Evolutionary conservation across 2,113 vertebrate genomes (phyloP), one percentile per base, ranked within the genome.

Genomic region (Calypte anna): DNA sequence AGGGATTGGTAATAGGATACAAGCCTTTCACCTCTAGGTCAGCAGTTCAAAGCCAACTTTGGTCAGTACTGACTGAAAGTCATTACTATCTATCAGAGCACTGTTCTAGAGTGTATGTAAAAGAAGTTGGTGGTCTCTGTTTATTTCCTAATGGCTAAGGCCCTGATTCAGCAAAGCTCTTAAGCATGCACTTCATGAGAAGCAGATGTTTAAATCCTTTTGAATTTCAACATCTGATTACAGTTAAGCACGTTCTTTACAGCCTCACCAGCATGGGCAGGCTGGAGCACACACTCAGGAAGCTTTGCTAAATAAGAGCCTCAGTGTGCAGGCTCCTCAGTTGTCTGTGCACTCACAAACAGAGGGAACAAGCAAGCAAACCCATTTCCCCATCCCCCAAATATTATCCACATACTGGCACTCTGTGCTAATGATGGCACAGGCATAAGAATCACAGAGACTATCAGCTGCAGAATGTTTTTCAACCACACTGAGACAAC

Each of bases 71-170:
- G 92, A 94, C 85, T 97, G 90, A 97, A 96, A 97, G 96, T 96
- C 95, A 96, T 96, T 96, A 90, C 91, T 95, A 90, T 86, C 95
- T 86, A 90, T 90, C 28, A 1, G 13, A 96, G 86, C 73, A 88
- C 91, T 88, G 75, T 93, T 91, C 76, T 61, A 83, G 85, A 90
- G 54, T 77, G 9, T 96, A 96, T 58, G 91, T 95, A 86, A 96
- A 96, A 86, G 81, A 94, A 96, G 96, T 96, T 96, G 94, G 96
- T 96, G 93, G 92, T 97, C 95, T 95, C 76, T 81, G 76, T 96
- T 96, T 96, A 83, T 96, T 95, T 97, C 93, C 90, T 96, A 95
- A 95, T 81, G 54, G 86, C 83, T 80, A 91, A 92, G 93, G 82
- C 82, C 86, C 91, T 94, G 93, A 95, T 97, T 96, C 95, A 96